These are phyloP conservation scores for Drosophila orosa DNA, from an alignment of 1,140 invertebrate species.

Conservation along the genomic window DNA sequence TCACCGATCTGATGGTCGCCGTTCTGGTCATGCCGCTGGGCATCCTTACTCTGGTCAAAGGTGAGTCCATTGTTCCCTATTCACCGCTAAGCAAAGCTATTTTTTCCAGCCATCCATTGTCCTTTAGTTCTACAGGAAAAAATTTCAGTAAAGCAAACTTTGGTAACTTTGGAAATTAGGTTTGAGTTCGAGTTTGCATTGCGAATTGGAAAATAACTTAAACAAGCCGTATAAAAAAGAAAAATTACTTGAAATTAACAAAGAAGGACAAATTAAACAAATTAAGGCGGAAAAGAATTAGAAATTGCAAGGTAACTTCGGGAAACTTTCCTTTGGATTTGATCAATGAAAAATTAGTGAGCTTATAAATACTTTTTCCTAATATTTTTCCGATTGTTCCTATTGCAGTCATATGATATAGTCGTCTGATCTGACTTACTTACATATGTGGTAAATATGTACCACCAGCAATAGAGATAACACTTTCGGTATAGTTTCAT, in stretches of 20 bases:
- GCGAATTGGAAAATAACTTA: conserved; percentile 3
- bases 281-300: background rate
- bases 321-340: no score
- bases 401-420: no score
- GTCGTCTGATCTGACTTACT: no score
- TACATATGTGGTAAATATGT: no score
- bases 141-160: background rate
- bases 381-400: no score
- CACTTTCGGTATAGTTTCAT: no score
- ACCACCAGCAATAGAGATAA: no score
- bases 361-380: no score
- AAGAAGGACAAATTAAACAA: background rate
- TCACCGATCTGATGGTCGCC: conserved; percentile 97
- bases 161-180: conserved; percentile 1
- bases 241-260: background rate
- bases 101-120: conserved; percentile 13
- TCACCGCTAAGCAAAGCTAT: conserved; percentile 1
- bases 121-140: background rate
- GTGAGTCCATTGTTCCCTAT: conserved; percentile 85
- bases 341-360: no score
- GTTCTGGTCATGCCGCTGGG: conserved; percentile 96
- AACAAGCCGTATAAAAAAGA: background rate
- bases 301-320: no score
- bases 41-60: conserved; percentile 90
- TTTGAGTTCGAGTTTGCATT: conserved; percentile 12